Percentiles rank a stretch among this genome's conserved stretches.
These are phyloP conservation scores for Haemorhous mexicanus DNA, from an alignment of 2,113 vertebrate species.

Conservation along the genomic window DNA sequence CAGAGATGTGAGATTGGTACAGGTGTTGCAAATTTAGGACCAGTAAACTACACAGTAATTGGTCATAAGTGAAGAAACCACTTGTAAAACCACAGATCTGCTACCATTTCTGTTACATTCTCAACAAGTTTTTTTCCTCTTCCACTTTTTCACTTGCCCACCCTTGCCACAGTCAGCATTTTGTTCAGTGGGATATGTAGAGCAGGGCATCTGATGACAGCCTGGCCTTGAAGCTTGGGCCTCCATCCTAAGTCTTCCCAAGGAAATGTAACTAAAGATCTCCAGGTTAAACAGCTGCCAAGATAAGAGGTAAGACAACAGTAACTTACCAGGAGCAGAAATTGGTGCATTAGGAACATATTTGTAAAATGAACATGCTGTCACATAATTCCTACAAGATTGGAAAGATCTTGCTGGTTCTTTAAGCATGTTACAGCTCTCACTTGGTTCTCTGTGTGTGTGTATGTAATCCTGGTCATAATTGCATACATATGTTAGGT, in stretches of 20 bases:
- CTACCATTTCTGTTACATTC: neutral
- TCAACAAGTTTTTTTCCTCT: neutral
- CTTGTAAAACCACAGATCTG: neutral
- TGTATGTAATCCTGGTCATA: neutral
- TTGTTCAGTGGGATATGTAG: neutral
- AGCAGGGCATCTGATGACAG: neutral
- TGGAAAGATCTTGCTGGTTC: neutral
- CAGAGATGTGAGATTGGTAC: neutral
- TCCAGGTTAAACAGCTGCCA: neutral
- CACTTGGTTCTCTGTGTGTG: neutral
- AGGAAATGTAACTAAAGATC: neutral
- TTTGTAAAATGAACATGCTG: neutral
- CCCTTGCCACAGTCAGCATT: neutral
- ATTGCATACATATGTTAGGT: conserved; percentile 13
- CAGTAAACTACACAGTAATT: neutral
- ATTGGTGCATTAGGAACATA: neutral
- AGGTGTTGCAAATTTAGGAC: neutral
- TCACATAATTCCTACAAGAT: neutral
- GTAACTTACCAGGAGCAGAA: neutral
- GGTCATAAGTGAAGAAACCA: neutral
- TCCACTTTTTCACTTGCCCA: neutral
- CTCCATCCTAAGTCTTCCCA: neutral
- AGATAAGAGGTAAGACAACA: neutral
- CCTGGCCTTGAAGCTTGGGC: neutral
- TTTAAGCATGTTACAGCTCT: neutral